Base-by-base conservation (phyloP, 1,140 invertebrate species). In the Drusus annulatus region DNA sequence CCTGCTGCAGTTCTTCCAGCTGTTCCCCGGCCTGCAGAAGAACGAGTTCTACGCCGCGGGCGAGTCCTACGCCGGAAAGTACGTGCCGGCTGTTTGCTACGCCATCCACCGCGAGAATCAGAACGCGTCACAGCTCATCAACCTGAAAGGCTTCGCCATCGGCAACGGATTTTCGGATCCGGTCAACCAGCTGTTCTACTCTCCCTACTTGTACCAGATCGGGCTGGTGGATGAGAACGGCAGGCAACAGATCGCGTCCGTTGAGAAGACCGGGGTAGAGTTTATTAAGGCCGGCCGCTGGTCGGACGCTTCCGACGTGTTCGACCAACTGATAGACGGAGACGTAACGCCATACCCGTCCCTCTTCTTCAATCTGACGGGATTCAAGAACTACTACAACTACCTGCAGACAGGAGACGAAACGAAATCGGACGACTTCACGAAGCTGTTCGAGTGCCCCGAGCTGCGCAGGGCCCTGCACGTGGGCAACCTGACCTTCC, bases 161-260 rank as follows among this genome's bases (percentile, higher is more conserved):
- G 96, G 96, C 0, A 96, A 97, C 89, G 96, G 96, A 0, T 87
- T 96, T 0, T 94, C 92, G 79, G 96, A 97, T 89, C 96, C 96
- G 0, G 88, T 93, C 28, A 93, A 95, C 86, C 95, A 96, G 89
- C 85, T 95, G 0, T 86, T 93, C 13, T 97, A 97, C 85, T 93
- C 94, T 7, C 92, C 95, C 83, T 96, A 95, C 88, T 91, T 98
- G 58, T 97, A 95, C 86, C 93, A 95, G 84, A 87, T 96, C 58
- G 96, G 96, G 0, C 87, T 97, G 1, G 87, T 97, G 58, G 96
- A 96, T 85, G 90, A 90, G 68, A 92, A 93, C 82, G 91, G 91
- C 6, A 88, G 91, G 50, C 87, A 90, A 13, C 84, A 90, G 76
- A 95, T 96, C 85, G 88, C 92, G 36, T 83, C 88, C 0, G 89